Conservation (phyloP, 2,888 invertebrate species). For the Sphaeridia pumilis region DNA sequence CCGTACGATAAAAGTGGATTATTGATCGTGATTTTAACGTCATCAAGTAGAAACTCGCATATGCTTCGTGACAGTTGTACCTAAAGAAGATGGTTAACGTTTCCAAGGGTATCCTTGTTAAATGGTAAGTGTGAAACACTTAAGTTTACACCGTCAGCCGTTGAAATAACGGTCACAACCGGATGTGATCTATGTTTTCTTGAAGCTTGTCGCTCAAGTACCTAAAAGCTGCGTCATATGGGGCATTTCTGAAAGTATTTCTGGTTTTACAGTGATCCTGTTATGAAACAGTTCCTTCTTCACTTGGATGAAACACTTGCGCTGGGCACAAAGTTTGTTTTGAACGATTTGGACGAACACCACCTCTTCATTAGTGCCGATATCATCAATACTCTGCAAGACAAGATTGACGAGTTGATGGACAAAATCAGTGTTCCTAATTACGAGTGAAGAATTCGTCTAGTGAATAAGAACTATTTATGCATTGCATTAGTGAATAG, state of each 20-base stretch:
- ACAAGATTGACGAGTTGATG: slow-evolving; percentile 86
- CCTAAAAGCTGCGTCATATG: no score
- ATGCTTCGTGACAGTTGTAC: no score
- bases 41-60: no score
- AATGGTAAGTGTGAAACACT: slow-evolving; percentile 55
- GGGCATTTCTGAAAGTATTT: no score
- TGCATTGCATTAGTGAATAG: no score
- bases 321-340: slow-evolving; percentile 85
- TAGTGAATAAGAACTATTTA: no score
- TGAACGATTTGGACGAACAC: slow-evolving; percentile 91
- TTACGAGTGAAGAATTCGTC: slow-evolving; percentile 52
- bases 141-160: no score
- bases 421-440: slow-evolving; percentile 85
- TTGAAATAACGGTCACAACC: no score
- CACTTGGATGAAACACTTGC: slow-evolving; percentile 89
- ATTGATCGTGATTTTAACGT: no score
- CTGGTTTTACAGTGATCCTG: slow-evolving; percentile 85
- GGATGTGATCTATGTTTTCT: no score
- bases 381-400: slow-evolving; percentile 75
- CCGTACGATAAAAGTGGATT: no score
- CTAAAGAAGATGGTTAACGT: slow-evolving; percentile 97
- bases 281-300: slow-evolving; percentile 96
- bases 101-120: slow-evolving; percentile 85
- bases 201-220: no score
- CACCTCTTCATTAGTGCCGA: slow-evolving; percentile 93